Conservation (phyloP, 2,888 invertebrate genomes). For the Dicranocentrus wangi region DNA sequence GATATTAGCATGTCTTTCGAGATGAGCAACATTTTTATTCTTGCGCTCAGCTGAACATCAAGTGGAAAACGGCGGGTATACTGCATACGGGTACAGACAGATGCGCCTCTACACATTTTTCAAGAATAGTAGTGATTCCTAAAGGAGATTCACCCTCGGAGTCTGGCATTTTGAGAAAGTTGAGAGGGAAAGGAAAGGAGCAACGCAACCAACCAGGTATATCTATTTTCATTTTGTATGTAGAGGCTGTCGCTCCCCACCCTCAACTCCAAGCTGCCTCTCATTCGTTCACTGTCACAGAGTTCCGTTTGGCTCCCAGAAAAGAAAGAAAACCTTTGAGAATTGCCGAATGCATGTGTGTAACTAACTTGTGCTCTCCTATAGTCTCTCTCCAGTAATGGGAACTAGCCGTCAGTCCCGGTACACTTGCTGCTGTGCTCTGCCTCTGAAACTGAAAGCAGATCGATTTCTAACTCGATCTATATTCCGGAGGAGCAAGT, state of each 20-base stretch:
- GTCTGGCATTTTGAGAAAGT: too few species aligned
- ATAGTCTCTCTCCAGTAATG: neutral
- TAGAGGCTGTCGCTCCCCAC: neutral
- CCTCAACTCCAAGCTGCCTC: neutral
- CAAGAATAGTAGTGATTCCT: too few species aligned
- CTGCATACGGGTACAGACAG: too few species aligned
- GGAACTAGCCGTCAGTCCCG: neutral
- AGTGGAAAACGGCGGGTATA: too few species aligned
- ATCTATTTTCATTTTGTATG: neutral
- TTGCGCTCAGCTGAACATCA: too few species aligned
- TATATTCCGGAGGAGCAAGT: neutral
- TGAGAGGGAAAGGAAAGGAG: too few species aligned
- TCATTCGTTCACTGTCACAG: constrained; percentile 16
- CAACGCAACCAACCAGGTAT: too few species aligned
- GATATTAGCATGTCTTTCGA: too few species aligned
- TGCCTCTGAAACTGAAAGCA: constrained; percentile 19
- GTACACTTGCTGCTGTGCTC: neutral
- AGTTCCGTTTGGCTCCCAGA: neutral
- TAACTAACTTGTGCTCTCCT: neutral
- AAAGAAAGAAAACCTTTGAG: neutral
- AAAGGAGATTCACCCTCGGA: too few species aligned
- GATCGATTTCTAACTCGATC: constrained; percentile 37
- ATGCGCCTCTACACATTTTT: too few species aligned
- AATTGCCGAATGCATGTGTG: neutral
- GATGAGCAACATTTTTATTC: too few species aligned